Base-by-base conservation (phyloP, 92 coral and sea anemone species). In the Heliopora coerulea region DNA sequence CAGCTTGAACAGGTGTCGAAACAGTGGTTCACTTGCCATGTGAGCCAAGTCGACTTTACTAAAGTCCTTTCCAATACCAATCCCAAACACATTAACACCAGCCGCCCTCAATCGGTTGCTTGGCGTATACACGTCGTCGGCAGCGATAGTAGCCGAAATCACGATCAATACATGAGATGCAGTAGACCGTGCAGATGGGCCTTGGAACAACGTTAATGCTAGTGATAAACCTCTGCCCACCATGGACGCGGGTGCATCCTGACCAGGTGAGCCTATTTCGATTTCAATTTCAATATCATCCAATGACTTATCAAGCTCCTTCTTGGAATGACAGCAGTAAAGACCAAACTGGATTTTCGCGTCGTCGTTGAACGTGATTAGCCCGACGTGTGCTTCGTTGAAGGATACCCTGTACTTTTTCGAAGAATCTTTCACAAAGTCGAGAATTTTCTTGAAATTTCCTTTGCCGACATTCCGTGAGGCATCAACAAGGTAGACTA, bases 381-480 rank as follows among this genome's bases (percentile, higher is more conserved):
- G 63, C 54, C 97, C 89, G 49, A 87, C 74, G 56, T 91, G 97
- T 2, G 88, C 96, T 54, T 82, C 81, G 6, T 82, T 83, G 12
- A 65, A 68, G 25, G 86, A 65, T 46, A 92, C 77, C 20, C 88
- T 82, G 73, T 89, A 85, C 26, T 85, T 83, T 30, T 86, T 48
- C 23, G 88, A 75, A 12, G 88, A 65, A 0, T 86, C 83, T 46
- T 80, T 82, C 35, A 92, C 63, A 68, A 92, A 92, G 78, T 80
- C 87, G 72, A 86, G 79, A 50, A 89, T 83, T 57, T 91, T 88
- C 29, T 33, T 58, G 81, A 92, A 92, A 68, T 92, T 89, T 37
- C 85, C 82, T 46, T 56, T 81, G 30, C 92, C 91, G 70, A 67
- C 74, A 46, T 67, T 67, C 19, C 35, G 7, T 25, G 74, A 67